phyloP scores from a whole-genome alignment of 2,113 vertebrate species.

The Tragulus kanchil region DNA sequence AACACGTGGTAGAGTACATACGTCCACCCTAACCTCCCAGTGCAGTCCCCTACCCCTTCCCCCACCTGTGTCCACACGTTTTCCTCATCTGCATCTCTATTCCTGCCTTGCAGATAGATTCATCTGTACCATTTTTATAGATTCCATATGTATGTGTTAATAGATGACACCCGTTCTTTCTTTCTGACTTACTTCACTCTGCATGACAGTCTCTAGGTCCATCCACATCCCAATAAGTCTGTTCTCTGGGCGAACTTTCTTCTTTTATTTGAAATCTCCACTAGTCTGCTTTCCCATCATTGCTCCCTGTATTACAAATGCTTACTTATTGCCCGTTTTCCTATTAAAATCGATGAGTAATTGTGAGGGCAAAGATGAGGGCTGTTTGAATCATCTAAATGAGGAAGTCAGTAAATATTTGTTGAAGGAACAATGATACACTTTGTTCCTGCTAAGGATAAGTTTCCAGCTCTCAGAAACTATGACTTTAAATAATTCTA shows the following conservation, averaged over 20 bases:
- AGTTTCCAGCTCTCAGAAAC: neutral
- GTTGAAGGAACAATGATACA: slow-evolving; percentile 3
- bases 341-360: neutral
- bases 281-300: neutral
- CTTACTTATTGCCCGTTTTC: neutral
- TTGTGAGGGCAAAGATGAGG: neutral
- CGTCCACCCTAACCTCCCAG: neutral
- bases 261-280: slow-evolving; percentile 21
- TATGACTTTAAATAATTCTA: neutral
- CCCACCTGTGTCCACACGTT: neutral
- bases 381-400: neutral
- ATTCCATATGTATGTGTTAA: rapidly evolving
- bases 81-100: neutral
- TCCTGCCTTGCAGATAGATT: neutral
- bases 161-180: neutral
- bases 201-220: neutral
- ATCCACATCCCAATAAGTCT: neutral
- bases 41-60: neutral
- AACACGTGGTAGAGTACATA: rapidly evolving
- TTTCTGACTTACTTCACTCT: neutral
- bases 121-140: neutral
- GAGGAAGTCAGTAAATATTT: slow-evolving; percentile 48
- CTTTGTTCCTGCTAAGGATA: neutral
- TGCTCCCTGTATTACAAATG: too few species aligned
- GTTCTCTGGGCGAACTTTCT: neutral